phyloP scores from a whole-genome alignment of 2,888 invertebrate genomes.

The Odiellus spinosus region DNA sequence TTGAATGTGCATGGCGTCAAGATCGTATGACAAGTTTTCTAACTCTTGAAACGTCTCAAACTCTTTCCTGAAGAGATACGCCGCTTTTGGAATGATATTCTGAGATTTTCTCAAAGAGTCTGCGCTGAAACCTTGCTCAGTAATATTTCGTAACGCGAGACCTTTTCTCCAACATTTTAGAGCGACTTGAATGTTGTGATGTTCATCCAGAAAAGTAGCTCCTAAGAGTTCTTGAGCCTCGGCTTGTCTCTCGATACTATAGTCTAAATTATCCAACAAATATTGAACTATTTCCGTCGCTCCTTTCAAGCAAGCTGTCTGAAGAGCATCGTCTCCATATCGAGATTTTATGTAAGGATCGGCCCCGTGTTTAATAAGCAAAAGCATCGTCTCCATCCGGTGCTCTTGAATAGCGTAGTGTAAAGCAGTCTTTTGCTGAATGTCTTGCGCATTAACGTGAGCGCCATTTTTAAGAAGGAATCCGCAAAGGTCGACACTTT shows the following conservation, averaged over 20 bases:
- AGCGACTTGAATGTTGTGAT: conserved; percentile 53
- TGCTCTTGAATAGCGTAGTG: conserved; percentile 69
- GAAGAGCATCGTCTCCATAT: conserved; percentile 74
- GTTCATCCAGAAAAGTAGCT: conserved; percentile 71
- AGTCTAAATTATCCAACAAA: conserved; percentile 44
- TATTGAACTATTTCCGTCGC: conserved; percentile 36
- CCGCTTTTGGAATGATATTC: conserved; percentile 39
- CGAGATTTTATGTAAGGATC: conserved; percentile 57
- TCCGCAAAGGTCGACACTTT: conserved; percentile 61
- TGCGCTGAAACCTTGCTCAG: conserved; percentile 4
- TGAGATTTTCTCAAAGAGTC: conserved; percentile 25
- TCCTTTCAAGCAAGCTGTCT: conserved; percentile 67
- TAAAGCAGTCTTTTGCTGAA: conserved; percentile 75
- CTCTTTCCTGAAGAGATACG: conserved; percentile 53
- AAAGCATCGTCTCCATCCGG: conserved; percentile 60
- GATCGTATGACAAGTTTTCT: conserved; percentile 50
- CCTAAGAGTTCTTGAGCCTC: conserved; percentile 78
- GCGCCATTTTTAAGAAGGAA: conserved; percentile 64
- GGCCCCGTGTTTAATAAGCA: conserved; percentile 62
- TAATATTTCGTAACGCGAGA: conserved; percentile 42
- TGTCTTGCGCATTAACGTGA: conserved; percentile 67
- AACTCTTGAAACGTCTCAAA: conserved; percentile 56
- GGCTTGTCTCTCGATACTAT: conserved; percentile 50
- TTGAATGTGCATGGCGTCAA: conserved; percentile 72
- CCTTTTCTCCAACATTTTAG: conserved; percentile 63